Conservation (phyloP, 2,113 vertebrate genomes). For the Chloropsis hardwickii region DNA sequence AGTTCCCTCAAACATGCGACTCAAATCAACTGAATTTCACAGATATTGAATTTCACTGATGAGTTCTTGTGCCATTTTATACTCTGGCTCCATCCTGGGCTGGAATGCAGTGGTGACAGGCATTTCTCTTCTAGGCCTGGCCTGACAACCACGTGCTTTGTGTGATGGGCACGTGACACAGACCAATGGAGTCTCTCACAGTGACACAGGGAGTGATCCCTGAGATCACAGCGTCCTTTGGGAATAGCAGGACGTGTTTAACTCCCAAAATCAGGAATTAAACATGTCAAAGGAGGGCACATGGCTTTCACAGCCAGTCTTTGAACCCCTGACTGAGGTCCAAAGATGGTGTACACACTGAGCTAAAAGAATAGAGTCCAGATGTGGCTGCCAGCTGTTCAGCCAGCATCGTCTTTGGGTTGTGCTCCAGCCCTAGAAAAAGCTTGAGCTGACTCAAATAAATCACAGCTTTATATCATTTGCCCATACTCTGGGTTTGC, state of each 20-base stretch:
- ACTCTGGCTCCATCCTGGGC: not conserved
- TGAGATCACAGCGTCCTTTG: not conserved
- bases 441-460: not conserved
- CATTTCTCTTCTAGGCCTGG: not conserved
- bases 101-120: not conserved
- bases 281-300: not conserved
- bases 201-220: not conserved
- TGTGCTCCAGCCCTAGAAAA: not conserved
- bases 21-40: not conserved
- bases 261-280: not conserved
- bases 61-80: not conserved
- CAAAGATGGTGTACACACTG: fast-evolving
- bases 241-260: not conserved
- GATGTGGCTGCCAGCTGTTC: not conserved
- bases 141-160: not conserved
- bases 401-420: fast-evolving
- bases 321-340: fast-evolving
- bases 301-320: not conserved
- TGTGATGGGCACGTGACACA: not conserved
- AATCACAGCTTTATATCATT: fast-evolving
- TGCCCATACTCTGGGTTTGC: not conserved
- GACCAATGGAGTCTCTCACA: not conserved
- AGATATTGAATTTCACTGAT: not conserved
- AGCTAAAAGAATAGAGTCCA: not conserved
- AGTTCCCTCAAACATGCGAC: not conserved